Evolutionary conservation across 2,797 vertebrate species (phyloP), one percentile per base, ranked within the genome.

Genomic region (Cuculus canorus): DNA sequence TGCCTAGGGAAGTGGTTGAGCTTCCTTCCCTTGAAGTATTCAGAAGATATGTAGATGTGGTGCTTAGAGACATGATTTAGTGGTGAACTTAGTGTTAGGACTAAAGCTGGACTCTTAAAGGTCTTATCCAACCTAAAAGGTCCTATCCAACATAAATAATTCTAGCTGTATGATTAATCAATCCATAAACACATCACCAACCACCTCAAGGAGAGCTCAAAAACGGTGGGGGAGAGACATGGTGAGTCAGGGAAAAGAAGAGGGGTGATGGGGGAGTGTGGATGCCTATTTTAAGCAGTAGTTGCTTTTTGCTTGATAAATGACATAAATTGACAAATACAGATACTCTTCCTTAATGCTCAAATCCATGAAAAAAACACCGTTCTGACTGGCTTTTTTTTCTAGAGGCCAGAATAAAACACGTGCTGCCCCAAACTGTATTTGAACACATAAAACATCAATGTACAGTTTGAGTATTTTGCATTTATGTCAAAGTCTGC

Each of bases 61-160:
- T 4, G 7, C 66, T 27, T 35, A 12, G 23, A 14, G 22, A 32
- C 35, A 18, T 10, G 15, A 17, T 35, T 60, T 37, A 48, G 15
- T 37, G 28, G 33, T 37, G n/a, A 27, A 76, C 33, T 50, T 15
- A 28, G 28, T 19, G 16, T 32, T 61, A 39, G 17, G 45, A 50
- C 50, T 53, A 60, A 2, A 4, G 39, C 2, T 68, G n/a, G 13
- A 53, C 15, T 53, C 3, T n/a, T n/a, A n/a, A n/a, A n/a, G 0
- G 28, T 53, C 37, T 68, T 60, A n/a, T n/a, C n/a, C n/a, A n/a
- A n/a, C n/a, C n/a, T n/a, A n/a, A 37, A 10, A 3, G 10, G 47
- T 39, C 45, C 75, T 33, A 52, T 8, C 47, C 45, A 77, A 43
- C 8, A 11, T 16, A 69, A 64, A 86, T 28, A 21, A 33, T 47